Base-by-base conservation (phyloP, 2,888 invertebrate genomes). In the Syrista parreyssii region DNA sequence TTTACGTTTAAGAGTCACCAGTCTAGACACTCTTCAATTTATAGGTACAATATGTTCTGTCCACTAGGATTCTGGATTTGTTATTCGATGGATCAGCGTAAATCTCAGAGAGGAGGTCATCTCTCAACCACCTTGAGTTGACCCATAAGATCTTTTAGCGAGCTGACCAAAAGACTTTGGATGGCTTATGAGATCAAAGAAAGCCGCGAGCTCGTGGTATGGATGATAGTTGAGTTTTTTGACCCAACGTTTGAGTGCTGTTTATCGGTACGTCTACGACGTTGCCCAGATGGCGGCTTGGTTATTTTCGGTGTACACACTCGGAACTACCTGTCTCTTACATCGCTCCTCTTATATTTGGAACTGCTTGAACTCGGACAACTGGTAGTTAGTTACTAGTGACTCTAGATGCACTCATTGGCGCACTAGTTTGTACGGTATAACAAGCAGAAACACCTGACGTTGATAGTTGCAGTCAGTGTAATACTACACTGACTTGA, bases 241-340 rank as follows among this genome's bases (percentile, higher is more conserved):
- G 82, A 79, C 82, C 81, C 77, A 75, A 79, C 79, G 78, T 78
- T 86, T 82, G 83, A 82, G 86, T 84, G 82, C 79, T 86, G 87
- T 88, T 89, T 88, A 89, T 90, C 89, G 83, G 82, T 81, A 83
- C 78, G 83, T 81, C 83, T 80, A 81, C 87, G 89, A 91, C 87
- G 86, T 86, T 89, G 86, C 84, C 88, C 91, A 91, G 88, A 91
- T 89, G 90, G 90, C 88, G 78, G 68, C 73, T 73, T 76, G 79
- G 86, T 86, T 91, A 91, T 91, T 90, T 90, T 87, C 81, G 85
- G 85, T 84, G 76, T 82, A 75, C 76, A 78, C 77, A 68, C 75
- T 76, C 77, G 78, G 75, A 73, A 78, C 82, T 83, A 85, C 84
- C 83, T 83, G 84, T 82, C 84, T 82, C 82, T 79, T 31, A 11